Evolutionary conservation across 2,797 vertebrate genomes (phyloP).

Genomic region (Chelon labrosus): DNA sequence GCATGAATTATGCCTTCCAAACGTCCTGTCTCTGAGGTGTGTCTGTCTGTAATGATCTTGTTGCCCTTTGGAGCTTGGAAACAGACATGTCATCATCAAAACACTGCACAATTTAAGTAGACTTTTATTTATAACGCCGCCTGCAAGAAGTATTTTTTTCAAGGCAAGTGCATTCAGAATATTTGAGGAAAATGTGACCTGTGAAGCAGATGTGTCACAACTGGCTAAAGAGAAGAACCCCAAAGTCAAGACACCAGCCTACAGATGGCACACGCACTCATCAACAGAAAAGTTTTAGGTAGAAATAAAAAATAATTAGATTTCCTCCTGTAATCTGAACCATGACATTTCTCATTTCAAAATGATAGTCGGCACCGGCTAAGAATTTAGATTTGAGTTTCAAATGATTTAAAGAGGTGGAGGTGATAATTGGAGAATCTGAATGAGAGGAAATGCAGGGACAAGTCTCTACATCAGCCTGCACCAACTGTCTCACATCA

Average conservation of each 20-base stretch:
- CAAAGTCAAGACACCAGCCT: not conserved
- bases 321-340: too few species aligned
- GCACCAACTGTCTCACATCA: not conserved
- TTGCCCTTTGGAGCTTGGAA: slow-evolving; percentile 24
- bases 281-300: not conserved
- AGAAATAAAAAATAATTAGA: not conserved
- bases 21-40: slow-evolving; percentile 33
- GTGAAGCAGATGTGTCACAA: too few species aligned
- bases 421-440: not conserved
- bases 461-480: not conserved
- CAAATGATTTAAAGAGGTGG: not conserved
- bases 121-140: not conserved
- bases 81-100: not conserved
- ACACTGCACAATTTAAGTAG: not conserved
- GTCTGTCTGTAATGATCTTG: slow-evolving; percentile 22
- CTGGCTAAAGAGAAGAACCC: not conserved
- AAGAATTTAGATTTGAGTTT: not conserved
- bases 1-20: slow-evolving; percentile 30
- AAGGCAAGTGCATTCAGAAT: too few species aligned
- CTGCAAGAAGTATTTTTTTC: not conserved
- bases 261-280: not conserved
- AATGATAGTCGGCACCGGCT: not conserved
- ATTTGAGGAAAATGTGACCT: too few species aligned
- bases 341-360: too few species aligned
- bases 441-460: not conserved